These are phyloP conservation scores for Archegozetes longisetosus DNA, from an alignment of 1,140 invertebrate species.

Conservation along the genomic window DNA sequence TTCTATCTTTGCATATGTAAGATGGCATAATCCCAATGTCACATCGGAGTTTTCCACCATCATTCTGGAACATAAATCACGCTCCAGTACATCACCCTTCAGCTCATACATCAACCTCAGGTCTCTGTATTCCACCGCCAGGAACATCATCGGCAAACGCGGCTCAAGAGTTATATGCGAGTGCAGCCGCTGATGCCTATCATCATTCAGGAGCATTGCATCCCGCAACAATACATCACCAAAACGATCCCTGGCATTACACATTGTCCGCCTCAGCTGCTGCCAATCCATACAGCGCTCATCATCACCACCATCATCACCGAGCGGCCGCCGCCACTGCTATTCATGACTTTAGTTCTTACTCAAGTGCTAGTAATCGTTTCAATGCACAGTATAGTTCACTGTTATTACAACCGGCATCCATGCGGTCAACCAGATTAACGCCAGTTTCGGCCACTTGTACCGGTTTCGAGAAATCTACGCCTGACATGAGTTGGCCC, in stretches of 20 bases:
- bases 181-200: neutral
- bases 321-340: neutral
- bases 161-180: neutral
- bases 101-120: neutral
- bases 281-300: neutral
- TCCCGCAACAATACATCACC: neutral
- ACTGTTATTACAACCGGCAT: conserved; percentile 4
- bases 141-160: neutral
- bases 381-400: conserved; percentile 8
- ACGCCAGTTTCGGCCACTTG: neutral
- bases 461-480: neutral
- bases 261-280: neutral
- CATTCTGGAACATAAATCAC: conserved; percentile 11
- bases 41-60: conserved; percentile 1
- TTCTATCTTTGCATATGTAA: too few species aligned
- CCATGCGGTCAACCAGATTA: conserved; percentile 3
- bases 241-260: conserved; percentile 9
- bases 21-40: neutral
- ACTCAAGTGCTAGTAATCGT: neutral
- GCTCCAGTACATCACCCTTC: neutral
- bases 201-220: neutral
- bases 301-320: neutral
- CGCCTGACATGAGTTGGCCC: neutral
- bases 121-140: neutral
- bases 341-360: neutral